Percentiles rank a stretch among this genome's conserved stretches.
phyloP scores from a whole-genome alignment of 2,113 vertebrate species.

The Pteronura brasiliensis region DNA sequence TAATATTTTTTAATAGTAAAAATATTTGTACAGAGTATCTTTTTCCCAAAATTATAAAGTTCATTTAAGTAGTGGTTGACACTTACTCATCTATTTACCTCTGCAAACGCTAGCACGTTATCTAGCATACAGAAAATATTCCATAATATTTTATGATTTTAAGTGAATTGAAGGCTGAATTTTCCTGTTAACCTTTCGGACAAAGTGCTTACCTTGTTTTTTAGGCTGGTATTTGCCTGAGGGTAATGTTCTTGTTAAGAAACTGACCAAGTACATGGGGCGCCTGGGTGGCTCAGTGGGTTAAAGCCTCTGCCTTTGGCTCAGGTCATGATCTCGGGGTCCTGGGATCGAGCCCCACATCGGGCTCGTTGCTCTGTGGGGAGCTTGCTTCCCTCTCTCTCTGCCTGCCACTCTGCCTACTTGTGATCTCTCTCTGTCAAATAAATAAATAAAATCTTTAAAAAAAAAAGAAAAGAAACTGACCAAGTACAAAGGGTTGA shows the following conservation, averaged over 20 bases:
- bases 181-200: slow-evolving; percentile 55
- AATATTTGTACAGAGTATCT: neutral
- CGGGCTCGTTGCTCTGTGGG: no score
- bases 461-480: no score
- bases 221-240: slow-evolving; percentile 40
- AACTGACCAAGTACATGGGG: slow-evolving; percentile 43
- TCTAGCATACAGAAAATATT: neutral
- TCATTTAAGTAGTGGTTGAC: neutral
- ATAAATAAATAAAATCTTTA: no score
- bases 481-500: slow-evolving; percentile 23
- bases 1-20: neutral
- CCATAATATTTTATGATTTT: neutral
- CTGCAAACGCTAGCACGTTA: neutral
- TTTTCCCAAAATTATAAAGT: neutral
- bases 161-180: slow-evolving; percentile 18
- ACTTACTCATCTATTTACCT: slow-evolving; percentile 22
- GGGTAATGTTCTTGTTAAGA: slow-evolving; percentile 63
- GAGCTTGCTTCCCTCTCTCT: no score
- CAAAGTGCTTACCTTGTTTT: slow-evolving; percentile 28
- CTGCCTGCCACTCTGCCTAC: no score
- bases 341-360: no score
- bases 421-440: no score
- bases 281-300: no score
- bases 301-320: no score
- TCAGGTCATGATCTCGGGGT: no score